Percentiles rank a stretch among this genome's conserved stretches.
These are phyloP conservation scores for Scrobipalpa atriplicella DNA, from an alignment of 2,888 invertebrate species.

Conservation along the genomic window DNA sequence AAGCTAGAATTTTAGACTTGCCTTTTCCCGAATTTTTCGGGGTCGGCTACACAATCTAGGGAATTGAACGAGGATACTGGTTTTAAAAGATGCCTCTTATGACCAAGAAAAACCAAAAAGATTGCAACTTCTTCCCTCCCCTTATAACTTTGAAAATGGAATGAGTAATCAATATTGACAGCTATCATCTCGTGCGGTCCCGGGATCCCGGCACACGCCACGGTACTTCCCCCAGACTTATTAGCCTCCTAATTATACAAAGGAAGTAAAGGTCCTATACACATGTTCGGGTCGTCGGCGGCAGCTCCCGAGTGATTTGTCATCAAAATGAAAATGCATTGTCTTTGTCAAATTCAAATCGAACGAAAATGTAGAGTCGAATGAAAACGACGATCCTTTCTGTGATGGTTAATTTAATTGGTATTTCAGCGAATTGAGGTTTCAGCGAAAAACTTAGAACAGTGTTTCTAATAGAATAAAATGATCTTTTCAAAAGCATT, in stretches of 20 bases:
- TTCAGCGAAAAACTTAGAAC: too few relatives aligned
- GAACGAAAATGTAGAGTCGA: too few relatives aligned
- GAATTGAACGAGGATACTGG: background rate
- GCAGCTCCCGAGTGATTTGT: background rate
- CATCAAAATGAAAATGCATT: background rate
- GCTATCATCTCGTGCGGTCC: background rate
- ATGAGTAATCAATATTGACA: conserved; percentile 22
- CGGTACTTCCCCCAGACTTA: conserved; percentile 53
- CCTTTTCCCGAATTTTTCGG: too few relatives aligned
- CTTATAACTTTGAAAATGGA: background rate
- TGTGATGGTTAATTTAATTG: too few relatives aligned
- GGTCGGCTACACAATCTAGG: background rate
- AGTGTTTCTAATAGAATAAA: too few relatives aligned
- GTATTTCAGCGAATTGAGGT: too few relatives aligned
- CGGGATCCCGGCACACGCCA: conserved; percentile 15
- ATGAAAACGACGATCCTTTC: too few relatives aligned
- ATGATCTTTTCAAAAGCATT: too few relatives aligned
- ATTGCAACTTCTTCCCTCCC: background rate
- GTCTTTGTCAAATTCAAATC: too few relatives aligned
- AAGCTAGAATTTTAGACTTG: too few relatives aligned
- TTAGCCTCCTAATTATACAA: conserved; percentile 77
- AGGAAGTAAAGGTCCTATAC: conserved; percentile 56
- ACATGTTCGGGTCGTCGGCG: background rate
- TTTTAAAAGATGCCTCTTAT: background rate
- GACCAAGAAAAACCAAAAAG: background rate